Base-by-base conservation (phyloP, 2,888 invertebrate genomes). In the Chymomyza fuscimana region DNA sequence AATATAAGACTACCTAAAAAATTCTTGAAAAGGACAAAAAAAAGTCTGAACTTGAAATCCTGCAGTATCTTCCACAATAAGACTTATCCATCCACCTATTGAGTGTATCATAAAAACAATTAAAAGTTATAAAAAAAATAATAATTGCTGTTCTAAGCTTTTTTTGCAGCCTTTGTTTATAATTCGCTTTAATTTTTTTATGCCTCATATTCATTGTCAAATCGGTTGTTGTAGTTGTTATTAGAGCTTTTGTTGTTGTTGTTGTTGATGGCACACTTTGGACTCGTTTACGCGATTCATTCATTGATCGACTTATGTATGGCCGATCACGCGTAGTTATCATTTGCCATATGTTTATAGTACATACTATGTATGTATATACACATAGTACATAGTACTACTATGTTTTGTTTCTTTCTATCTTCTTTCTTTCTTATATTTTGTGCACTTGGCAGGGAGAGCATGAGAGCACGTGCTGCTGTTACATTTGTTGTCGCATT, bases 241-340 rank as follows among this genome's bases (percentile, higher is more conserved):
- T n/a, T 65, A 29, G 60, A 70, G 29, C 67, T 73, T 58, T 29
- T 10, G 32, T 32, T 10, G 40, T 46, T 46, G 40, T 46, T 46
- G 40, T 46, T 46, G 12, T 46, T 46, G 40, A 7, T 36, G 61
- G 40, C 61, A 72, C 70, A 73, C 81, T 82, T 81, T 83, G 78
- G 72, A 73, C 74, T 72, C 25, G 70, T 75, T 74, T 63, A 67
- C 65, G 74, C 74, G 75, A 81, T 87, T 82, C 86, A 86, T 86
- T 88, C 81, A 82, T 82, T 76, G 88, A 85, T 88, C 86, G 87
- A 81, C 78, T 82, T 81, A 74, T 79, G 77, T 81, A 74, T 79
- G 77, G 70, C 71, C 79, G 81, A 85, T 85, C 85, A 88, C 88
- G 88, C 84, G 76, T 81, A 77, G 67, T 80, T 80, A 77, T 77